A percentile compares a stretch with the other conserved stretches of the same genome.
phyloP scores from a whole-genome alignment of 2,113 vertebrate genomes.

The Chauna torquata region DNA sequence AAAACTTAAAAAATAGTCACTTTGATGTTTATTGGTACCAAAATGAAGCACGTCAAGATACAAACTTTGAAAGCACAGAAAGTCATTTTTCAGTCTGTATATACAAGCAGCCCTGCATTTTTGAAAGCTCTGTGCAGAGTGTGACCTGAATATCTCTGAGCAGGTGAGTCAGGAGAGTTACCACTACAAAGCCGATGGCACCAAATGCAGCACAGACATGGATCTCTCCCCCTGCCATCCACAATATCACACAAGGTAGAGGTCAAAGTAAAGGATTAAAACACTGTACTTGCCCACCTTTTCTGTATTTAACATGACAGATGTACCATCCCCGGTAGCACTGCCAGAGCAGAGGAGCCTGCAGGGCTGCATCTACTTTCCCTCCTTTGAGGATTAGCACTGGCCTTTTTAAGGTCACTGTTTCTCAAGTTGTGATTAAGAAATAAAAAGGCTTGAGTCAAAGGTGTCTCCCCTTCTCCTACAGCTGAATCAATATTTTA shows the following conservation, averaged over 20 bases:
- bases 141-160: not conserved
- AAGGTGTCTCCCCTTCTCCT: not conserved
- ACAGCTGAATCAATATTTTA: not conserved
- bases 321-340: not conserved
- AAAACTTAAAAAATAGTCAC: not conserved
- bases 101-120: not conserved
- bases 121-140: not conserved
- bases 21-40: not conserved
- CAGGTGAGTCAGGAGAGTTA: not conserved
- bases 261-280: not conserved
- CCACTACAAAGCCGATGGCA: not conserved
- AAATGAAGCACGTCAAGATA: accelerated
- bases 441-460: not conserved
- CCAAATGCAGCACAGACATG: not conserved
- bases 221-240: not conserved
- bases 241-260: not conserved
- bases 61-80: not conserved
- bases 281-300: not conserved
- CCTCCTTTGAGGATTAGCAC: not conserved
- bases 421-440: not conserved
- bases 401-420: not conserved
- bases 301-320: not conserved
- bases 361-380: not conserved
- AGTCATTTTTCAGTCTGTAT: not conserved
- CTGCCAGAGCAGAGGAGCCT: not conserved